Evolutionary conservation across 2,797 vertebrate genomes (phyloP).

Genomic region (Crypturellus tataupa): DNA sequence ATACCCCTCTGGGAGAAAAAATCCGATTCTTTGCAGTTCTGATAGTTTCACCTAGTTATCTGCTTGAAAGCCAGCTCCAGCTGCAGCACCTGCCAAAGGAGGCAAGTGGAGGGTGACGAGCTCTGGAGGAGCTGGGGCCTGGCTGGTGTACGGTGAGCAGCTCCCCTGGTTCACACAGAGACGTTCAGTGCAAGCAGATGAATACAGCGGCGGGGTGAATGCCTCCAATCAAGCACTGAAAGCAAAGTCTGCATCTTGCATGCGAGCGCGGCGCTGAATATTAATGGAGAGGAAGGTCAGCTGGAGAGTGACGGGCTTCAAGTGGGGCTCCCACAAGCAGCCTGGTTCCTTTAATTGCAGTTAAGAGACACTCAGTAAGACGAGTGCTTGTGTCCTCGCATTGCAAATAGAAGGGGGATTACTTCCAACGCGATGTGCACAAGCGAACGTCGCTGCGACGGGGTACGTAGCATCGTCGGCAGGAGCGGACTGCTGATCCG

Average conservation of each 20-base stretch:
- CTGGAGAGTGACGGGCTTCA: neutral
- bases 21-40: neutral
- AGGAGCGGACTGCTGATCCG: neutral
- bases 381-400: neutral
- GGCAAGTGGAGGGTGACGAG: fast-evolving
- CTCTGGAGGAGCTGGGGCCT: neutral
- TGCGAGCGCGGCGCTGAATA: neutral
- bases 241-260: neutral
- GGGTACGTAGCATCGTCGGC: neutral
- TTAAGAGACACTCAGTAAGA: neutral
- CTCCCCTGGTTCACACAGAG: neutral
- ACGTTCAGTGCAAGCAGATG: fast-evolving
- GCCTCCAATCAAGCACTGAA: neutral
- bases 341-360: neutral
- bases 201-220: neutral
- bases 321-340: neutral
- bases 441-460: neutral
- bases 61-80: neutral
- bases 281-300: neutral
- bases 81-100: neutral
- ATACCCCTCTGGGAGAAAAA: neutral
- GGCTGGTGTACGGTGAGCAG: too few relatives aligned
- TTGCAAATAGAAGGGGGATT: neutral
- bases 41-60: neutral
- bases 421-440: neutral